Evolutionary conservation across 2,113 vertebrate species (phyloP).

Genomic region (Dunckerocampus dactyliophorus): DNA sequence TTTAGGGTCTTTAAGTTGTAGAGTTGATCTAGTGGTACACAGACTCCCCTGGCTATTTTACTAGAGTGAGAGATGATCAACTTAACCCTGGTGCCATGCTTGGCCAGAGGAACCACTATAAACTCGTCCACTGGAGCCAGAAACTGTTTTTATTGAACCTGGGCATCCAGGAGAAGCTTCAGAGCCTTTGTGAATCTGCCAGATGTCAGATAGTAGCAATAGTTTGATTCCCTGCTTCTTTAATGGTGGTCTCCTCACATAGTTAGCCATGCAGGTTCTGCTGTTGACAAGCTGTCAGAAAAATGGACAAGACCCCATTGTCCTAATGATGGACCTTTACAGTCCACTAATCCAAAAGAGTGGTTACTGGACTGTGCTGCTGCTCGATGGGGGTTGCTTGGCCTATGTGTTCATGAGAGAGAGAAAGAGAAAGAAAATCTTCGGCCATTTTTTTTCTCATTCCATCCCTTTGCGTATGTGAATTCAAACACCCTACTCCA

Average conservation of each 20-base stretch:
- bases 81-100: slow-evolving; percentile 62
- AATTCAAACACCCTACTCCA: slow-evolving; percentile 36
- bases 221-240: slow-evolving; percentile 26
- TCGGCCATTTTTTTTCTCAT: not conserved
- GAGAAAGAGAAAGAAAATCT: not conserved
- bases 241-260: slow-evolving; percentile 55
- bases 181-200: slow-evolving; percentile 37
- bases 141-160: slow-evolving; percentile 63
- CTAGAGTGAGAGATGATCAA: slow-evolving; percentile 73
- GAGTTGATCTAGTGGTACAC: slow-evolving; percentile 76
- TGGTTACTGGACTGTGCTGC: slow-evolving; percentile 46
- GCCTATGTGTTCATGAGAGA: slow-evolving; percentile 16
- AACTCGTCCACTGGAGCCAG: slow-evolving; percentile 60
- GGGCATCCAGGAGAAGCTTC: slow-evolving; percentile 40
- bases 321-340: slow-evolving; percentile 67
- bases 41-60: slow-evolving; percentile 73
- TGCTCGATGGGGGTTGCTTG: slow-evolving; percentile 30
- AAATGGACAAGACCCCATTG: slow-evolving; percentile 50
- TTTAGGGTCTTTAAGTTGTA: slow-evolving; percentile 78
- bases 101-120: slow-evolving; percentile 68
- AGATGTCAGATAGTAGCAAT: slow-evolving; percentile 45
- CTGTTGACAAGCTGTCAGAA: slow-evolving; percentile 64
- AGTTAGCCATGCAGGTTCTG: slow-evolving; percentile 53
- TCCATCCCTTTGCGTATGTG: slow-evolving; percentile 25
- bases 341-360: slow-evolving; percentile 58